Base-by-base conservation (phyloP, 2,888 invertebrate species). In the Pyrochroa serraticornis region DNA sequence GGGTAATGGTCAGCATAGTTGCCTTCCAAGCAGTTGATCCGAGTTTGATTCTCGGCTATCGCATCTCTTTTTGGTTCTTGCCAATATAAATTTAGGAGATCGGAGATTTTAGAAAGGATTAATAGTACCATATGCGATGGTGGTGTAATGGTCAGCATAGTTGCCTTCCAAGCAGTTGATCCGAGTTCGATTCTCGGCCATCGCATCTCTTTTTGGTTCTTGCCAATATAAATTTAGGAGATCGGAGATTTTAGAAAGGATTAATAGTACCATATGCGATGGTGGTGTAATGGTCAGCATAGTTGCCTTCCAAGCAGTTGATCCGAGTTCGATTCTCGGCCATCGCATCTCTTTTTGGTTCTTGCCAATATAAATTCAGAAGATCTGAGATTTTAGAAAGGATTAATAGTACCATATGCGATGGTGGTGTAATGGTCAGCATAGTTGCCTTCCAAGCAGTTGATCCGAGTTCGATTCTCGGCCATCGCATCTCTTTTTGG, bases 381-480 rank as follows among this genome's bases (percentile, higher is more conserved):
- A 22, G 22, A 3, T 22, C 22, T 5, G 5, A 22, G 5, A 22
- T 22, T 22, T 22, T 22, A 22, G 22, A 22, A 22, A 22, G 22
- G 22, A 22, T 22, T 22, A 22, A 5, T 22, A 22, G 22, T 22
- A 22, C 22, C 22, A 22, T 46, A 69, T 75, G 79, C 79, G 78
- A 78, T 79, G 78, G 78, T 78, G 79, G 78, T 79, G 79, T 78
- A 78, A 78, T 79, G 79, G 79, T 78, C 76, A 78, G 78, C 79
- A 78, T 79, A 78, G 78, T 78, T 79, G 79, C 79, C 78, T 79
- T 79, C 79, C 78, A 79, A 78, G 79, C 78, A 79, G 79, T 78
- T 79, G 79, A 78, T 78, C 78, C 79, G 79, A 78, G 79, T 79
- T 79, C 79, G 79, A 78, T 79, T 79, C 79, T 78, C 79, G 79